These are phyloP conservation scores for Leucoraja erinaceus DNA, from an alignment of 2,113 vertebrate genomes.

Conservation along the genomic window DNA sequence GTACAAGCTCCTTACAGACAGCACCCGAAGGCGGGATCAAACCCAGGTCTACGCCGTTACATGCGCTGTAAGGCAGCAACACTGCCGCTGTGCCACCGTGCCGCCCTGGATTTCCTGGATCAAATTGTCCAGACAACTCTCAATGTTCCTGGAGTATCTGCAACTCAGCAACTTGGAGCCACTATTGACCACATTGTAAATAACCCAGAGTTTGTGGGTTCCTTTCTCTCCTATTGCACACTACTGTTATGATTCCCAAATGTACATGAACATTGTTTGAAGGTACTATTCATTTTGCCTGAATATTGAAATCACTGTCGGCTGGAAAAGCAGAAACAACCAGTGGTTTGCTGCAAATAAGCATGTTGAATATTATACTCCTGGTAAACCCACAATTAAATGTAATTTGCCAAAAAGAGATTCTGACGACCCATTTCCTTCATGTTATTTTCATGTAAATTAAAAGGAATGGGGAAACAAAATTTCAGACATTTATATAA, in stretches of 20 bases:
- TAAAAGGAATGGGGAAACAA: neutral
- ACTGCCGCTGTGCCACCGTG: too few species aligned
- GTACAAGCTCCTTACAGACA: too few species aligned
- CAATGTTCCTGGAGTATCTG: too few species aligned
- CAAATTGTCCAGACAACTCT: too few species aligned
- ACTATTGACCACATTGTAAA: neutral
- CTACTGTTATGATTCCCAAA: neutral
- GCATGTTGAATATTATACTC: neutral
- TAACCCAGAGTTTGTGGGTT: neutral
- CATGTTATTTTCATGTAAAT: neutral
- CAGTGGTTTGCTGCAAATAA: neutral
- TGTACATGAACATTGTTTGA: neutral
- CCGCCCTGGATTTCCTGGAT: too few species aligned
- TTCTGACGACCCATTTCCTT: neutral
- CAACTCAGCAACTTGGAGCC: too few species aligned
- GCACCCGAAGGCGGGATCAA: too few species aligned
- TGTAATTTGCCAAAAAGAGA: neutral
- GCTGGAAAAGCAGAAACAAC: neutral
- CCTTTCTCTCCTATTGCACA: neutral
- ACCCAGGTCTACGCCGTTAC: too few species aligned
- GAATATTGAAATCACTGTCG: neutral
- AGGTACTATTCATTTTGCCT: neutral
- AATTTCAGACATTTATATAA: too few species aligned
- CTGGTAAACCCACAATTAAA: neutral
- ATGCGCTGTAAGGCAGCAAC: too few species aligned